These are phyloP conservation scores for Bubo blakistoni DNA, from an alignment of 2,113 vertebrate species.

Conservation along the genomic window DNA sequence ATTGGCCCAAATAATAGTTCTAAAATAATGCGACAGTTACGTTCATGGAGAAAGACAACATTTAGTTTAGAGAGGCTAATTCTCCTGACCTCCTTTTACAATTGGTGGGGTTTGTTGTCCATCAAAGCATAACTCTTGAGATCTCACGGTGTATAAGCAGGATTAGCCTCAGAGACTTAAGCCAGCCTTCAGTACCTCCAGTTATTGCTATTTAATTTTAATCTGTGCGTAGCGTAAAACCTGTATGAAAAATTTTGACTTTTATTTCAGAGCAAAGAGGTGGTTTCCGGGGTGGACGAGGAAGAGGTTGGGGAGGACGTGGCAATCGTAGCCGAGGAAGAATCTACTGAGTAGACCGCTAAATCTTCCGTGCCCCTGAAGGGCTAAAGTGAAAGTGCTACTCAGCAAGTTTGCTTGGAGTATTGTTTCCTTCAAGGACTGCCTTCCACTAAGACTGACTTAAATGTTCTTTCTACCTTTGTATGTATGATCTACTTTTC, in stretches of 20 bases:
- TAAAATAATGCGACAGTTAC: neutral
- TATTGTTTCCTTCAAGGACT: constrained; percentile 71
- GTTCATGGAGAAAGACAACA: neutral
- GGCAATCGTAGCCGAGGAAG: constrained; percentile 91
- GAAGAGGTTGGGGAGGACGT: constrained; percentile 89
- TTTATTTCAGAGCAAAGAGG: constrained; percentile 89
- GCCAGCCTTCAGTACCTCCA: neutral
- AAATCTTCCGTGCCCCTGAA: constrained; percentile 30
- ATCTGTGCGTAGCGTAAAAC: neutral
- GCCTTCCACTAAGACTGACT: constrained; percentile 78
- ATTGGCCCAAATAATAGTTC: neutral
- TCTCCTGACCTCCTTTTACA: neutral
- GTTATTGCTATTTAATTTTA: neutral
- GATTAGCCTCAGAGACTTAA: neutral
- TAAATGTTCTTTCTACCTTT: constrained; percentile 84
- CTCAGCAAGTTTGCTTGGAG: constrained; percentile 71
- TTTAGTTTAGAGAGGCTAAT: neutral
- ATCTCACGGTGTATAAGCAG: neutral
- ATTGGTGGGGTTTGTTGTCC: neutral
- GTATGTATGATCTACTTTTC: constrained; percentile 85
- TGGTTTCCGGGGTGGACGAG: constrained; percentile 90
- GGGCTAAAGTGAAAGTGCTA: constrained; percentile 53
- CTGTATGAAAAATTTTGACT: constrained; percentile 7
- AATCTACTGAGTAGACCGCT: constrained; percentile 81
- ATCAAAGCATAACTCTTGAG: accelerated